Evolutionary conservation across 2,797 vertebrate species (phyloP).

Genomic region (Parauchenoglanis punctatus): DNA sequence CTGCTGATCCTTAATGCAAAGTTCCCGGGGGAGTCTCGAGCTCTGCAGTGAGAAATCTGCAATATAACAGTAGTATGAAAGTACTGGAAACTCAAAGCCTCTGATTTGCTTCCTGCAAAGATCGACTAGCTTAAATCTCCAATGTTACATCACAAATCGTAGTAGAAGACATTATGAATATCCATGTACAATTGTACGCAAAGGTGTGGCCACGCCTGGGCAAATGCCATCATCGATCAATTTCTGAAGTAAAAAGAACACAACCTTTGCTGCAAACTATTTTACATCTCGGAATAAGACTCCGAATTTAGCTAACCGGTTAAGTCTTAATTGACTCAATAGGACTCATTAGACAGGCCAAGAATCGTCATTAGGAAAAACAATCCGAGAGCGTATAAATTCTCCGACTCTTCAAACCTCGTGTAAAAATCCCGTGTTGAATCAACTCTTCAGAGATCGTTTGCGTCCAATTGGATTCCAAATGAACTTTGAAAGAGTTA

Average conservation of each 20-base stretch:
- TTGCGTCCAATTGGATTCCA: too few relatives aligned
- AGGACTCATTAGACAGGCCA: neutral
- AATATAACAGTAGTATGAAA: neutral
- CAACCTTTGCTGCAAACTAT: neutral
- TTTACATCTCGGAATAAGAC: neutral
- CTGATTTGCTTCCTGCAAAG: neutral
- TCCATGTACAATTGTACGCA: neutral
- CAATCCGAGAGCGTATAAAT: neutral
- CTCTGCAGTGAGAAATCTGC: neutral
- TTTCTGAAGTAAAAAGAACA: neutral
- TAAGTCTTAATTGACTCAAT: neutral
- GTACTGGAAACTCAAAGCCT: neutral
- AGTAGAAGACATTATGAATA: too few relatives aligned
- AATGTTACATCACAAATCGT: neutral
- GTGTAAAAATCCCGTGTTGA: too few relatives aligned
- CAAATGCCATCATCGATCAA: neutral
- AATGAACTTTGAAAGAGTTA: too few relatives aligned
- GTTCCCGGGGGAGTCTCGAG: neutral
- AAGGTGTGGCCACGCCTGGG: neutral
- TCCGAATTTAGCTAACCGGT: neutral
- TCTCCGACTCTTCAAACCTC: neutral
- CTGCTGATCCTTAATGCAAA: neutral
- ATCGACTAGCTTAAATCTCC: neutral
- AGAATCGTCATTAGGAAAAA: constrained; percentile 1
- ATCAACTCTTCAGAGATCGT: too few relatives aligned